These are phyloP conservation scores for Patella depressa DNA, from an alignment of 2,888 invertebrate genomes.

Conservation along the genomic window DNA sequence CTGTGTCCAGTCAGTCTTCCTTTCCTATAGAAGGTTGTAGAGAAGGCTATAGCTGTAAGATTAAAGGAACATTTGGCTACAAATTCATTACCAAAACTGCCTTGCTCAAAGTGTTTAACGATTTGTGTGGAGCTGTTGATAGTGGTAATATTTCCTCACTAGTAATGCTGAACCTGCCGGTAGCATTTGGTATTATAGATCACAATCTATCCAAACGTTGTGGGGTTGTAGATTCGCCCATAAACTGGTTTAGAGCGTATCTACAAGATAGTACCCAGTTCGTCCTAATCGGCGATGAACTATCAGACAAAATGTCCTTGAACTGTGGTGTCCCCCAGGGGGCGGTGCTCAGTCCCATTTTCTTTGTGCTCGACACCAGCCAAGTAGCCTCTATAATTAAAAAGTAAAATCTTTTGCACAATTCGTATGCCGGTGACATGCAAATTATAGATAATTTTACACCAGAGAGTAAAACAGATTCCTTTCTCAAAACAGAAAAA, in stretches of 20 bases:
- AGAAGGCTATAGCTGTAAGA: too few species aligned
- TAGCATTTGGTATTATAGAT: constrained; percentile 38
- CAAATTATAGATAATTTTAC: constrained; percentile 30
- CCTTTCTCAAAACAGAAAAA: too few species aligned
- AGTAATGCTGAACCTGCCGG: constrained; percentile 32
- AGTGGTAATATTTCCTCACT: constrained; percentile 26
- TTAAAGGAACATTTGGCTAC: too few species aligned
- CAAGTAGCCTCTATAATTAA: background rate
- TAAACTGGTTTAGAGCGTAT: constrained; percentile 35
- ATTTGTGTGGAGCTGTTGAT: constrained; percentile 21
- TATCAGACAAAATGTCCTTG: background rate
- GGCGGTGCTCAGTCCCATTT: constrained; percentile 22
- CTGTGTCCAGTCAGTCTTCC: too few species aligned
- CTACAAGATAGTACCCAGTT: constrained; percentile 24
- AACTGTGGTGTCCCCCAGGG: constrained; percentile 9
- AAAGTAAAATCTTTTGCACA: constrained; percentile 18
- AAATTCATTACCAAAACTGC: too few species aligned
- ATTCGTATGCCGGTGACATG: constrained; percentile 37
- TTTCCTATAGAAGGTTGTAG: too few species aligned
- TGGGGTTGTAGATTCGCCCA: constrained; percentile 24
- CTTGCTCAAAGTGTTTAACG: too few species aligned
- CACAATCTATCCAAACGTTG: constrained; percentile 21
- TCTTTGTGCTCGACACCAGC: constrained; percentile 26
- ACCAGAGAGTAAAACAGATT: background rate
- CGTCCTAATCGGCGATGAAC: constrained; percentile 17